Conservation (phyloP, 2,888 invertebrate species). For the Leucania comma region DNA sequence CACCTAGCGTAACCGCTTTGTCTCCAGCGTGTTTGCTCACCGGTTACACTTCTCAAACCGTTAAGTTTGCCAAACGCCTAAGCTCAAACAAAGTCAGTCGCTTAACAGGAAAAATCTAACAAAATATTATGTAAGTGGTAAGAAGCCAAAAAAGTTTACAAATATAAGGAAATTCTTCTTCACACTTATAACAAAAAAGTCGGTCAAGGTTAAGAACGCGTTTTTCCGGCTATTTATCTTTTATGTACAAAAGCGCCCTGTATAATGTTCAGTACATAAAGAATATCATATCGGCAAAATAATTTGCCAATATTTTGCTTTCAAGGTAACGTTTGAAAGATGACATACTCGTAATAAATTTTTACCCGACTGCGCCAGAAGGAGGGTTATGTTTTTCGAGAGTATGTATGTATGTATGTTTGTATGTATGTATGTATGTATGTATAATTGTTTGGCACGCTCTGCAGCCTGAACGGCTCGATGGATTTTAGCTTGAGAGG, state of each 20-base stretch:
- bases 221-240: conserved; percentile 1
- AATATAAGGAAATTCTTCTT: conserved; percentile 6
- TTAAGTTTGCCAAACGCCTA: background rate
- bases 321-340: too few relatives aligned
- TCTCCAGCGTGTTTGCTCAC: background rate
- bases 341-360: background rate
- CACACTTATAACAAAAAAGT: conserved; percentile 10
- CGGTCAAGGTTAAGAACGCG: background rate
- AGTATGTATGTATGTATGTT: too few relatives aligned
- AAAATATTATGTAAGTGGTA: background rate
- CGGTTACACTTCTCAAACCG: background rate
- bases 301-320: background rate
- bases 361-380: too few relatives aligned
- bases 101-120: background rate
- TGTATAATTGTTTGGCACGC: too few relatives aligned
- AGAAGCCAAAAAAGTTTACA: conserved; percentile 15
- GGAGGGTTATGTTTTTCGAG: too few relatives aligned
- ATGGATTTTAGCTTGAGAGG: too few relatives aligned
- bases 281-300: background rate
- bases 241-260: background rate
- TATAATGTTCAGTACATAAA: background rate
- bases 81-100: background rate
- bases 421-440: too few relatives aligned
- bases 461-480: too few relatives aligned
- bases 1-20: background rate